Conservation (phyloP, 2,113 vertebrate genomes). For the Sphaerodactylus townsendi region DNA sequence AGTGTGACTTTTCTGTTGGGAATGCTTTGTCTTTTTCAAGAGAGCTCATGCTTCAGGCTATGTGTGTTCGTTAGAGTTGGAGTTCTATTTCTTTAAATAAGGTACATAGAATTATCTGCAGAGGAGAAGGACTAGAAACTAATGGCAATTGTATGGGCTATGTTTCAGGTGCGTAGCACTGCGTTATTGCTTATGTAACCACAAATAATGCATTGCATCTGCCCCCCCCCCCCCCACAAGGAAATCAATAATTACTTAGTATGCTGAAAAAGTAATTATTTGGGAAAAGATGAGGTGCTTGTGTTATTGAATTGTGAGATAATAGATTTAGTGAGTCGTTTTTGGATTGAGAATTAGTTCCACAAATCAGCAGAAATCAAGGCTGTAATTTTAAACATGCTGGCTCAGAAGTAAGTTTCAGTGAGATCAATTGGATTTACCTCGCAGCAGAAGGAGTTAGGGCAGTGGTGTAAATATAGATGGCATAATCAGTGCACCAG, state of each 20-base stretch:
- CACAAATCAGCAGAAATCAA: not conserved
- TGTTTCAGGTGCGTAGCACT: slow-evolving; percentile 25
- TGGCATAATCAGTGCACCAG: not conserved
- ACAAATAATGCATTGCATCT: slow-evolving; percentile 55
- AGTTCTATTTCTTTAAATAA: slow-evolving; percentile 52
- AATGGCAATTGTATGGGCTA: slow-evolving; percentile 42
- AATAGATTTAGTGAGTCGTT: slow-evolving; percentile 8
- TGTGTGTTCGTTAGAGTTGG: slow-evolving; percentile 43
- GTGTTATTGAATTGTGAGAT: slow-evolving; percentile 46
- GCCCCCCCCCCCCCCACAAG: too few species aligned
- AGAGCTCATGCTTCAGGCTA: slow-evolving; percentile 42
- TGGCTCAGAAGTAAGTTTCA: not conserved
- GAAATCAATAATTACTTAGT: slow-evolving; percentile 39
- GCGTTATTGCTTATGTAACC: slow-evolving; percentile 44
- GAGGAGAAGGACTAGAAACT: slow-evolving; percentile 29
- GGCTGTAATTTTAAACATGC: not conserved
- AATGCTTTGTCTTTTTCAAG: slow-evolving; percentile 1
- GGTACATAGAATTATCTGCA: slow-evolving; percentile 57
- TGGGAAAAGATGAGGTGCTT: slow-evolving; percentile 33
- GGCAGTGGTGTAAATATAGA: slow-evolving; percentile 2
- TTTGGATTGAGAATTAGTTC: slow-evolving; percentile 2
- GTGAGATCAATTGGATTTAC: not conserved
- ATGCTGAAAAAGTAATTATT: slow-evolving; percentile 32
- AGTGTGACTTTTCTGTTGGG: slow-evolving; percentile 29
- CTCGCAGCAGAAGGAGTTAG: not conserved